Base-by-base conservation (phyloP, 1,140 invertebrate species). In the Drosophila tropicalis region DNA sequence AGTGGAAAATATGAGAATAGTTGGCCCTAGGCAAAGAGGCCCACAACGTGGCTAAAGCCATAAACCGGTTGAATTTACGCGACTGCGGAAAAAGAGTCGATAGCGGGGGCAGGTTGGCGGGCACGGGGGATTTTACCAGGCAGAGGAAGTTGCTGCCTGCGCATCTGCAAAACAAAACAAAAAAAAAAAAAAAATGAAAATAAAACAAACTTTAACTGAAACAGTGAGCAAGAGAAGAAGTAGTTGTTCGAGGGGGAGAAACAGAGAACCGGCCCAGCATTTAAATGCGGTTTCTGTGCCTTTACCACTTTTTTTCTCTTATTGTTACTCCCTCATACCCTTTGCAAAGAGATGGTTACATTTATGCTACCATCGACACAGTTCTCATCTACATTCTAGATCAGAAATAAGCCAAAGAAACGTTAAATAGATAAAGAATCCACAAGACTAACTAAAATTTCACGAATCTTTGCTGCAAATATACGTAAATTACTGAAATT, bases 221-320 rank as follows among this genome's bases (percentile, higher is more conserved):
- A 36, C 17, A 51, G 17, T 12, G 9, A 12, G 6, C 4, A 3
- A 19, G 12, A 9, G 9, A 12, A 19, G 17, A 22, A 9, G 17
- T 3, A 22, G 44, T 3, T 17, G 22, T 56, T 32, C 4, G n/a
- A 32, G n/a, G 17, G 10, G 44, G 19, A 19, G 19, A 22, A 6
- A 1, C 19, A 57, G 13, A 36, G 4, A 60, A 40, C 69, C 56
- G 60, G 57, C 41, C 64, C 72, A 67, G 64, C 83, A 87, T 86
- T 86, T 79, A 87, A 87, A 86, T 87, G 79, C 62, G 79, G 83
- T 74, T 82, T 74, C 61, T 67, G 60, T 84, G 75, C 62, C 71
- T 56, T 51, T 72, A 40, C 60, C 57, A 67, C 65, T 66, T 32
- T 41, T 66, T 67, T 57, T 47, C 51, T 72, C 22, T 41, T 25